These are phyloP conservation scores for Goniozus legneri DNA, from an alignment of 1,140 invertebrate genomes.

Conservation along the genomic window DNA sequence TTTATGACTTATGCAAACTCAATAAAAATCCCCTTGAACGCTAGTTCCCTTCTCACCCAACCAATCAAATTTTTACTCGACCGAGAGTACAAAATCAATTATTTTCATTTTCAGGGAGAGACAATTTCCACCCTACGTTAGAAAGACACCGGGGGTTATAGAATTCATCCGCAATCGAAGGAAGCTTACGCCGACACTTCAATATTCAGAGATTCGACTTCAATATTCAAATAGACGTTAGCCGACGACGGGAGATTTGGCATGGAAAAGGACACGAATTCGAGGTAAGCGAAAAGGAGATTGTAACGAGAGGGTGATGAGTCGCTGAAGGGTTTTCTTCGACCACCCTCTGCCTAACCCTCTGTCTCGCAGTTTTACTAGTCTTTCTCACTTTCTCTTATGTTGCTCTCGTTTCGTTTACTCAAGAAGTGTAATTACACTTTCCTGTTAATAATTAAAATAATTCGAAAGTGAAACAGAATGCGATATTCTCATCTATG, in stretches of 20 bases:
- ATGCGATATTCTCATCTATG: too few species aligned
- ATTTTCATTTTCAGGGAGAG: not conserved
- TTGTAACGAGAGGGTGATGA: not conserved
- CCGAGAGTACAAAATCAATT: not conserved
- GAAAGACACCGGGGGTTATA: not conserved
- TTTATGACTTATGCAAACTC: not conserved
- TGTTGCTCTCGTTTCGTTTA: too few species aligned
- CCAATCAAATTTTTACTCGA: not conserved
- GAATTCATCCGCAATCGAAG: slow-evolving; percentile 9
- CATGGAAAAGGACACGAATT: not conserved
- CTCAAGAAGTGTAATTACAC: too few species aligned
- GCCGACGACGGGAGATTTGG: not conserved
- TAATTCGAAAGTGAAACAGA: too few species aligned
- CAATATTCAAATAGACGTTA: slow-evolving; percentile 20
- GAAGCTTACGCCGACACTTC: slow-evolving; percentile 7
- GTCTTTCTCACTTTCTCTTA: not conserved
- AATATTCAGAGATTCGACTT: slow-evolving; percentile 16
- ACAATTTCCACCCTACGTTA: not conserved
- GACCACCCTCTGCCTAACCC: too few species aligned
- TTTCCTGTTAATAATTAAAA: too few species aligned
- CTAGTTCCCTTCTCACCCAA: not conserved
- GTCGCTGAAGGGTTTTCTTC: too few species aligned
- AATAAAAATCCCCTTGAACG: not conserved
- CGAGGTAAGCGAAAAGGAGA: slow-evolving; percentile 8
- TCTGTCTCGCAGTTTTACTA: too few species aligned